Evolutionary conservation across 2,113 vertebrate species (phyloP), one percentile per base, ranked within the genome.

Genomic region (Australoheros scitulus): DNA sequence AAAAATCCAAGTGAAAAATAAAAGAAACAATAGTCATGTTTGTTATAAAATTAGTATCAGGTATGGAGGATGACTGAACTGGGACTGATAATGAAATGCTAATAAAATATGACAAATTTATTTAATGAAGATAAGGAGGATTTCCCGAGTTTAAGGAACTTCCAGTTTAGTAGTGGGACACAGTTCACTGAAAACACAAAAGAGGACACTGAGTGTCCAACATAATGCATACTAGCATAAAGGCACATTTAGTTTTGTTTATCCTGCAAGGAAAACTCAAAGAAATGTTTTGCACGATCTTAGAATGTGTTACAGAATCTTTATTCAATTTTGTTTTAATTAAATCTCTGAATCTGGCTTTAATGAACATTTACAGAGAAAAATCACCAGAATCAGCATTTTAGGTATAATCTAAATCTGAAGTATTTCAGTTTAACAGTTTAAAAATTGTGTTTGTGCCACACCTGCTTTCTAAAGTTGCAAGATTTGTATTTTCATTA

Each of bases 141-240:
- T 50, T 70, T 70, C 64, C 64, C 15, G 29, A 29, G 15, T 29
- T 72, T 72, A 72, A 43, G 65, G 43, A 72, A 72, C 24, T 5
- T 47, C 43, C 13, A 47, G 43, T 47, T 47, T 15, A 47, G 3
- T 52, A 32, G 43, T 13, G 29, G 41, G 17, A 15, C 26, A 43
- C 41, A 50, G 41, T 50, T 70, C 64, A 70, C 41, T 70, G 15
- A 70, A 50, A 50, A 32, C 24, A 72, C 65, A 10, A 57, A 83
- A 18, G 56, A 55, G 15, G 84, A 83, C 84, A 85, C 80, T 89
- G 82, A 84, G 89, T 88, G 90, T 2, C 11, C 6, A 20, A 3
- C 6, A 47, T 63, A 18, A 43, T 57, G 26, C 20, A 77, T 22
- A 47, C 61, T 82, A 81, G 13, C 14, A 58, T 4, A 38, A 5